Percentiles rank a stretch among this genome's conserved stretches.
phyloP scores from a whole-genome alignment of 2,797 vertebrate species.

The Cryptoblepharus egeriae region DNA sequence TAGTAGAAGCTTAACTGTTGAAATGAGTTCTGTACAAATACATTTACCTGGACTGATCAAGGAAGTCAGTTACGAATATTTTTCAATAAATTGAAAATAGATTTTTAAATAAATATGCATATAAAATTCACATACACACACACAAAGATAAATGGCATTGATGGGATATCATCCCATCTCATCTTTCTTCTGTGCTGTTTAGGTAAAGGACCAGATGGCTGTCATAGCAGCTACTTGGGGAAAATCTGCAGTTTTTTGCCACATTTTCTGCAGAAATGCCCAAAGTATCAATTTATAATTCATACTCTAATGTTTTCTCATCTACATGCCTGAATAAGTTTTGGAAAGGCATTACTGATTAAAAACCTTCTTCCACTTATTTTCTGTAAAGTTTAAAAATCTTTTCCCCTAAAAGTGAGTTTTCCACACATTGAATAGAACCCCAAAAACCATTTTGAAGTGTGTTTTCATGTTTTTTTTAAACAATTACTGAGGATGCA shows the following conservation, averaged over 20 bases:
- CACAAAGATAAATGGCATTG: background rate
- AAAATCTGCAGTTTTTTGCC: background rate
- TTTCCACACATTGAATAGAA: background rate
- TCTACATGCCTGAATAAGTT: background rate
- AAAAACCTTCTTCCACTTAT: background rate
- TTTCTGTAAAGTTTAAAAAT: background rate
- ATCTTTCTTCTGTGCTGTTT: background rate
- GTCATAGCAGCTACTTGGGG: background rate
- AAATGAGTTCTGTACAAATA: background rate
- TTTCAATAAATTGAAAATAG: background rate
- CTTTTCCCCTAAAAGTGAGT: background rate
- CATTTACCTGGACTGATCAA: background rate
- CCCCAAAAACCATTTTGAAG: too few species aligned
- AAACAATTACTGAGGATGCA: background rate
- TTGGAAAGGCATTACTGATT: background rate
- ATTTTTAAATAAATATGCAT: too few species aligned
- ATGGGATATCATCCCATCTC: background rate
- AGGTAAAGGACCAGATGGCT: background rate
- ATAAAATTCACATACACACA: too few species aligned
- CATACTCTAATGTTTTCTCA: background rate
- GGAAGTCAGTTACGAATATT: background rate
- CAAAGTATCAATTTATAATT: background rate
- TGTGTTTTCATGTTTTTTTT: too few species aligned
- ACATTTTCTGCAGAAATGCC: background rate
- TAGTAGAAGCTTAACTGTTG: background rate